Base-by-base conservation (phyloP, 2,113 vertebrate genomes). In the Sula dactylatra region DNA sequence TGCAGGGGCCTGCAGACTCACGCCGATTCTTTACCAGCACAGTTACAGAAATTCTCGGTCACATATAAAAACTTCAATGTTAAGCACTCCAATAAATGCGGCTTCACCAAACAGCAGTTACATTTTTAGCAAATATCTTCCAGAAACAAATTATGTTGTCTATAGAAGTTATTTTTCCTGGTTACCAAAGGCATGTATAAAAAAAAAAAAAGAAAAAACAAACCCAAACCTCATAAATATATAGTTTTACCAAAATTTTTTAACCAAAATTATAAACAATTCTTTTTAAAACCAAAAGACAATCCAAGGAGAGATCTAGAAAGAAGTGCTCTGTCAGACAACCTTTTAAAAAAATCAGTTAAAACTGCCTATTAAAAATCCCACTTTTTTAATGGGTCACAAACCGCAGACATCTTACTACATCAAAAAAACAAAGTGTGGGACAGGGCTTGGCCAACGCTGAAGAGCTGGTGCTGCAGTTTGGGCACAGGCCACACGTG, bases 361-460 rank as follows among this genome's bases (percentile, higher is more conserved):
- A 69, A 6, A 13, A 7, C 29, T 54, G 67, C 90, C 71, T 17
- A 2, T 20, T 27, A n/a, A 69, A 94, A 59, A 31, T 5, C 55
- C 76, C 17, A 2, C 69, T 62, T 12, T 58, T 45, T 6, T 4
- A 20, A 70, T 0, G 6, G 62, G 32, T n/a, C 78, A n/a, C 70
- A 74, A 69, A 25, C 16, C 20, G 2, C 47, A 65, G 50, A 24
- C 0, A 10, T 44, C 31, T 14, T 6, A 4, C 2, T 9, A 8
- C 32, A 16, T 21, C 16, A 9, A 40, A 22, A 34, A 65, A n/a
- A 15, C 1, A 1, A 38, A 4, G 11, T 5, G 6, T 0, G 8
- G 74, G 76, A 10, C 11, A 27, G 54, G 52, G 45, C 52, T 42
- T 10, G 26, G 26, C 7, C 27, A 11, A 7, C 21, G 50, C 50